phyloP scores from a whole-genome alignment of 2,113 vertebrate species.

The Strix aluco region DNA sequence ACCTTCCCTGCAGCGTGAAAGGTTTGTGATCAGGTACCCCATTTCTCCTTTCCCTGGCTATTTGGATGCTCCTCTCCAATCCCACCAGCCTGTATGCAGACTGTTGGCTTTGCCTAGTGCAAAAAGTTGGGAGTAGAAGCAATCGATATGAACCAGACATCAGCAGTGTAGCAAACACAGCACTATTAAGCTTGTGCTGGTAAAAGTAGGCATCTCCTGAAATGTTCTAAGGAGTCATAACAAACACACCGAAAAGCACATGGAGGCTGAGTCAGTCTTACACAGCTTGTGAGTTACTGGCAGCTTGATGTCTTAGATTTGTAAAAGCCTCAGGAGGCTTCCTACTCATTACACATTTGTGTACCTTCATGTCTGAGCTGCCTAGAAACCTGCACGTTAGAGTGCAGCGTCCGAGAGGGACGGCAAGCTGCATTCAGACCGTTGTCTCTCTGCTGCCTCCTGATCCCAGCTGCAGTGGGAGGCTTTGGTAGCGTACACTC shows the following conservation, averaged over 20 bases:
- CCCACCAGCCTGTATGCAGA: background rate
- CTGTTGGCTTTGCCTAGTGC: background rate
- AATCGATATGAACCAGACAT: background rate
- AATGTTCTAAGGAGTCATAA: background rate
- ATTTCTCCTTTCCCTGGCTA: background rate
- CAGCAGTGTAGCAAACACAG: background rate
- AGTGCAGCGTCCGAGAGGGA: background rate
- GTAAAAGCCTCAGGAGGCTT: slow-evolving; percentile 37
- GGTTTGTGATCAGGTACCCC: background rate
- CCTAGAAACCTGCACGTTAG: background rate
- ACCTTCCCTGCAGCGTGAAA: background rate
- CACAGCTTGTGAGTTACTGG: slow-evolving; percentile 37
- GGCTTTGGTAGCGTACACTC: background rate
- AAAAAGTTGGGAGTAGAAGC: background rate
- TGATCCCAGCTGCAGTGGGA: background rate
- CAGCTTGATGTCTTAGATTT: slow-evolving; percentile 24
- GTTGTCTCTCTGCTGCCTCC: background rate
- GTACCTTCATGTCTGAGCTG: background rate
- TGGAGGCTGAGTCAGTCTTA: slow-evolving; percentile 52
- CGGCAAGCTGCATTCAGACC: background rate
- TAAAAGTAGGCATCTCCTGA: background rate
- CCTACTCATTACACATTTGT: slow-evolving; percentile 35
- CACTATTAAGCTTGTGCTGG: background rate
- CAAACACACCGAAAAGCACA: slow-evolving; percentile 15
- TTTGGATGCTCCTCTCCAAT: background rate